A percentile compares a stretch with the other conserved stretches of the same genome.
These are phyloP conservation scores for Oreortyx pictus DNA, from an alignment of 2,797 vertebrate species.

Conservation along the genomic window DNA sequence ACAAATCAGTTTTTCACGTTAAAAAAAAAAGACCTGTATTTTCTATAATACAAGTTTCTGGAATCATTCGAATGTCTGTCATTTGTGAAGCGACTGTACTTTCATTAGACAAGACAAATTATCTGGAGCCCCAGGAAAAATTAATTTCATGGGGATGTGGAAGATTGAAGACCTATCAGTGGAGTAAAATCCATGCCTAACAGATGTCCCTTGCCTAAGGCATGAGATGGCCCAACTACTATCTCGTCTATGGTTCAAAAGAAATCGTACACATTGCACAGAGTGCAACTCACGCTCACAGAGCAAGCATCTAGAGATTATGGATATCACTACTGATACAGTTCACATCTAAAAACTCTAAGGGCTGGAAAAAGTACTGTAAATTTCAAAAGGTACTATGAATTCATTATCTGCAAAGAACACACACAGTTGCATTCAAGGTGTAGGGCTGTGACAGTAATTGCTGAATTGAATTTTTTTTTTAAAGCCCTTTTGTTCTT, in stretches of 20 bases:
- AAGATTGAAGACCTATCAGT: constrained; percentile 57
- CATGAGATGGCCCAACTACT: constrained; percentile 42
- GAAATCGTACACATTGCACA: constrained; percentile 42
- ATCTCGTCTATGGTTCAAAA: constrained; percentile 63
- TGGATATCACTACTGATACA: constrained; percentile 25
- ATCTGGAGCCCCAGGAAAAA: constrained; percentile 70
- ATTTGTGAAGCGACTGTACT: constrained; percentile 34
- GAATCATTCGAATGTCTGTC: constrained; percentile 13
- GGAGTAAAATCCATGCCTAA: constrained; percentile 30
- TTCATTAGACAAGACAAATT: constrained; percentile 67
- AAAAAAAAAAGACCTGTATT: background rate
- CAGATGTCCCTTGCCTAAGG: constrained; percentile 43
- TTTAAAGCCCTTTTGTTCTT: constrained; percentile 74
- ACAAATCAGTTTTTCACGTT: background rate
- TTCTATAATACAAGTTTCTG: background rate
- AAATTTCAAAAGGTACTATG: constrained; percentile 27
- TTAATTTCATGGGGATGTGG: constrained; percentile 54
- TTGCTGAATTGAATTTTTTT: constrained; percentile 75
- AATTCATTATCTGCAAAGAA: constrained; percentile 68
- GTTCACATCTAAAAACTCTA: background rate
- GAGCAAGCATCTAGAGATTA: constrained; percentile 27
- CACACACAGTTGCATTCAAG: constrained; percentile 66
- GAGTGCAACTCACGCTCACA: background rate
- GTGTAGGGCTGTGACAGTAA: constrained; percentile 66
- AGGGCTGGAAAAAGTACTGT: background rate